Base-by-base conservation (phyloP, 2,888 invertebrate genomes). In the Gonocerus acuteangulatus region DNA sequence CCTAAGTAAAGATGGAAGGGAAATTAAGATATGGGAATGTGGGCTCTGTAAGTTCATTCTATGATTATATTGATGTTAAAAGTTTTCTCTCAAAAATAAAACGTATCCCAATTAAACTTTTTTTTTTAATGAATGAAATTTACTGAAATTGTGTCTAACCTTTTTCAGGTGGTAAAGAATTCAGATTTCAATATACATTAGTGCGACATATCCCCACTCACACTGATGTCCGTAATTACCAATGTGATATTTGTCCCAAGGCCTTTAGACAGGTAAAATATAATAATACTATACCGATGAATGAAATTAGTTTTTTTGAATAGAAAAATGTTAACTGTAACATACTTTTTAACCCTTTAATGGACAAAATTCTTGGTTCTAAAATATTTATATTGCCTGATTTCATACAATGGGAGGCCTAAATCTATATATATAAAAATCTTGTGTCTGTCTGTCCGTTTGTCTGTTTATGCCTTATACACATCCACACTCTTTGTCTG, bases 201-300 rank as follows among this genome's bases (percentile, higher is more conserved):
- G 83, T 84, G 82, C 79, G 87, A 2, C 87, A 88, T 70, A 74
- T 87, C 2, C 86, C 87, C 0, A 86, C 85, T 0, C 87, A 88
- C 70, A 86, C 87, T 0, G 85, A 87, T 67, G 86, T 86, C 71
- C 75, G 87, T 60, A 87, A 87, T 74, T 87, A 83, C 73, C 82
- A 84, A 70, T 88, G 87, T 71, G 79, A 79, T 61, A 80, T 79
- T 22, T 87, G 87, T 69, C 84, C 85, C 15, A 87, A 87, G 79
- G 69, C 71, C 2, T 71, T 71, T 64, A 62, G 71, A 58, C 71
- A 71, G 66, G 71, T 71, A 56, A 44, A 15, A 34, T n/a, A 22
- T 32, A 15, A n/a, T 23, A 47, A 23, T 18, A 44, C 15, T 48
- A 6, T 42, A n/a, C n/a, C n/a, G n/a, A n/a, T n/a, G n/a, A n/a